Evolutionary conservation across 2,888 invertebrate species (phyloP).

Genomic region (Cephus rjabovi): DNA sequence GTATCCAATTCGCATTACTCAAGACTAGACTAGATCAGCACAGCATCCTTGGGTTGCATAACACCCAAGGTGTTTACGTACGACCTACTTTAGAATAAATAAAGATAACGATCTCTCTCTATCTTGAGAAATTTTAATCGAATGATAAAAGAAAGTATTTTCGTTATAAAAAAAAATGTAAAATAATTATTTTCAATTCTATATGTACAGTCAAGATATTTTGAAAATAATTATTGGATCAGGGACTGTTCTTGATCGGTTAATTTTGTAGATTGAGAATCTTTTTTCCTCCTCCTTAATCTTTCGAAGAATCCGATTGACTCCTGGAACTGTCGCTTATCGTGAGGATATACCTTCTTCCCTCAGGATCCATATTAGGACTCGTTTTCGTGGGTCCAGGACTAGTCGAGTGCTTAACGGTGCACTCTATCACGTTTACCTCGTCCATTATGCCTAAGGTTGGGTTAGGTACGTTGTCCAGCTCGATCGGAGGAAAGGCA

Average conservation of each 20-base stretch:
- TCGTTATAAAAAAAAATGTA: neutral
- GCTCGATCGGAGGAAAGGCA: constrained; percentile 27
- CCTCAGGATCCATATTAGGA: neutral
- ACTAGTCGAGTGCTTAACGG: neutral
- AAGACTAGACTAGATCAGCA: constrained; percentile 5
- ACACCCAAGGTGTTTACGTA: neutral
- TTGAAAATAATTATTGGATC: neutral
- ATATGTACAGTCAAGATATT: neutral
- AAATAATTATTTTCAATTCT: neutral
- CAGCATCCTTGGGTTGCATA: neutral
- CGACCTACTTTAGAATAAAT: neutral
- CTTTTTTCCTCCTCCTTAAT: neutral
- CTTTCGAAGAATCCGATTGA: neutral
- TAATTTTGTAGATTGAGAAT: neutral
- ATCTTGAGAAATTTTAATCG: neutral
- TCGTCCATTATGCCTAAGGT: neutral
- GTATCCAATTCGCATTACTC: constrained; percentile 12
- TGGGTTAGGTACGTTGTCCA: neutral
- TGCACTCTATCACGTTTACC: neutral
- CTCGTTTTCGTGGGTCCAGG: neutral
- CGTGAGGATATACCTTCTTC: constrained; percentile 27
- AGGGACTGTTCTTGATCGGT: neutral
- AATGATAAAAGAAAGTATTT: neutral
- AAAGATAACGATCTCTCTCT: no score
- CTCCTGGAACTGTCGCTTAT: neutral